Base-by-base conservation (phyloP, 2,888 invertebrate genomes). In the Creontiades dilutus region DNA sequence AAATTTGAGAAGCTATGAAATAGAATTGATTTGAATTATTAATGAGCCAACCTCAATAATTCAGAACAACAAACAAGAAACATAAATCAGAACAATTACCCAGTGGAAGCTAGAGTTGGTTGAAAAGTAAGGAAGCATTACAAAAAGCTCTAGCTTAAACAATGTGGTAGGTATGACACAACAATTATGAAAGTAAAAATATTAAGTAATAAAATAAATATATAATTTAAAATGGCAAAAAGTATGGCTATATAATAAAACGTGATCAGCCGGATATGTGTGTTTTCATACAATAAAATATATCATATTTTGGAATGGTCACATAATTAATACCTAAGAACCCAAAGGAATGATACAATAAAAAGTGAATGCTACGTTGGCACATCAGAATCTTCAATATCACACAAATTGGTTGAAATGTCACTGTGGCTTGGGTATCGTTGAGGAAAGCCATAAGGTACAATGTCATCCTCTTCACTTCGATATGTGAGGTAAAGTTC, bases 331-430 rank as follows among this genome's bases (percentile, higher is more conserved):
- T 28, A 78, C 47, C 88, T 88, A 88, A 76, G 78, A 78, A 78
- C 14, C 88, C 88, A 89, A 37, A 89, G 89, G 89, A 90, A 91
- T 90, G 90, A 90, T 84, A 86, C 48, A 37, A 89, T 87, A 86
- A 87, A 88, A 23, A 91, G 92, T 90, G 86, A 91, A 90, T 90
- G 90, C 92, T 92, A 92, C 91, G 92, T 91, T 91, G 92, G 91
- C 91, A 92, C 92, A 55, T 92, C 92, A 12, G 92, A 92, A 90
- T 97, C 97, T 94, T 98, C 98, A 93, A 98, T 97, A 94, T 98
- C 98, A 94, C 98, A 98, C 91, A 98, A 95, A 93, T 96, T 96
- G 87, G 97, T 96, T 87, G 98, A 98, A 92, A 97, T 94, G 94
- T 97, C 97, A 94, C 98, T 97, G 93, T 96, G 96, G 92, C 97